Evolutionary conservation across 2,888 invertebrate species (phyloP).

Genomic region (Agrotis clavis): DNA sequence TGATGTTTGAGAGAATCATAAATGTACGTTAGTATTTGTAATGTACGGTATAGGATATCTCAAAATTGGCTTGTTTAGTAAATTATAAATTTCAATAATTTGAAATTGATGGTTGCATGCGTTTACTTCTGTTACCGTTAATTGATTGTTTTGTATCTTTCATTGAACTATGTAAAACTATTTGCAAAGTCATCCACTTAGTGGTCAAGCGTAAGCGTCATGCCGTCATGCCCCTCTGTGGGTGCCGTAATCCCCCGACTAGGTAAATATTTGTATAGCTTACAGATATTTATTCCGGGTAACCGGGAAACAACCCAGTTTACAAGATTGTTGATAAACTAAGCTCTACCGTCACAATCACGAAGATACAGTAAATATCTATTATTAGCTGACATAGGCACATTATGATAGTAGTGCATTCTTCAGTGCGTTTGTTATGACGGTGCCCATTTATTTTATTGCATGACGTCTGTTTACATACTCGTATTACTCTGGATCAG

Average conservation of each 20-base stretch:
- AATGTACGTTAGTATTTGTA: background rate
- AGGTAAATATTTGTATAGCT: constrained; percentile 6
- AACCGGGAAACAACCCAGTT: background rate
- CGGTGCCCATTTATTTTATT: constrained; percentile 23
- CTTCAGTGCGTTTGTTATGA: constrained; percentile 11
- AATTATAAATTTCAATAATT: too few relatives aligned
- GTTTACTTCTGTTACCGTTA: too few relatives aligned
- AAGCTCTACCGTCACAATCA: constrained; percentile 2
- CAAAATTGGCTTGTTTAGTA: too few relatives aligned
- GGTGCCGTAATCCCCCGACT: background rate
- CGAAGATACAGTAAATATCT: background rate
- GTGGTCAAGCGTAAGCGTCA: background rate
- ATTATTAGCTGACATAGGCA: background rate
- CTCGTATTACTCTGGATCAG: constrained; percentile 1
- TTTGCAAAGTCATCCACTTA: background rate
- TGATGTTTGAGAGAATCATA: background rate
- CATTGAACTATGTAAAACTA: background rate
- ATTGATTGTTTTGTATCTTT: background rate
- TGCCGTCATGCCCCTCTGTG: background rate
- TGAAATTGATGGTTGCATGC: too few relatives aligned
- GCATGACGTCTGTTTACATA: constrained; percentile 18
- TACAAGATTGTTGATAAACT: constrained; percentile 21
- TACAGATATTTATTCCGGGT: constrained; percentile 5
- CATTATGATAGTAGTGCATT: constrained; percentile 13
- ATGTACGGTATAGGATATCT: too few relatives aligned